Percentiles rank a stretch among this genome's conserved stretches.
Conservation (phyloP, 2,797 vertebrate genomes). For the Petrocephalus schoutedeni region DNA sequence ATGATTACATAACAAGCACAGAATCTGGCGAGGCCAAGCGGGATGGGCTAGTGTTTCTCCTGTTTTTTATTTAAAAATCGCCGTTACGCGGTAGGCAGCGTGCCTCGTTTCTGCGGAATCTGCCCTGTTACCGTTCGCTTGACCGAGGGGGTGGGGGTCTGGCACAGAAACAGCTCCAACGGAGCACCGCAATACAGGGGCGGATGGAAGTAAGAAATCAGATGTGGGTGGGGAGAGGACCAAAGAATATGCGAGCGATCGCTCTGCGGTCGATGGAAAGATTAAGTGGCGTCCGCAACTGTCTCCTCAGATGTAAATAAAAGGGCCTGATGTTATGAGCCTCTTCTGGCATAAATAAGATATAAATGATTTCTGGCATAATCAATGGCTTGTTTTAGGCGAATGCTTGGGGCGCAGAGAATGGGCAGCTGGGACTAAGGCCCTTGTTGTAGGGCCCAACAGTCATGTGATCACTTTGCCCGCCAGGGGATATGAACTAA, state of each 20-base stretch:
- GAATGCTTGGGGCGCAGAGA: neutral
- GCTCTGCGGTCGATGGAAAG: neutral
- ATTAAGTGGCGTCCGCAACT: neutral
- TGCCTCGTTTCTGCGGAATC: too few relatives aligned
- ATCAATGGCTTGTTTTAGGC: neutral
- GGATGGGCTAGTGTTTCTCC: too few relatives aligned
- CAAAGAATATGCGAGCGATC: neutral
- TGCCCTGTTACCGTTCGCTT: neutral
- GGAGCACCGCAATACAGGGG: neutral
- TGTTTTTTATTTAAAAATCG: too few relatives aligned
- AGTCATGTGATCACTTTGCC: neutral
- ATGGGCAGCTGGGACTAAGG: neutral
- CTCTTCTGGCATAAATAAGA: neutral
- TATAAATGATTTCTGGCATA: neutral
- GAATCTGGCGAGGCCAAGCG: neutral
- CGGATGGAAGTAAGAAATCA: neutral
- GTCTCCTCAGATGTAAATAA: neutral
- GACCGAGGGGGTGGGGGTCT: neutral
- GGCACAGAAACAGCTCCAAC: neutral
- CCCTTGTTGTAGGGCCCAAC: neutral
- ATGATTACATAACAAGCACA: neutral
- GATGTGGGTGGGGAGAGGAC: neutral
- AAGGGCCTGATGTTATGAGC: neutral
- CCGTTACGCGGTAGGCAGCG: too few relatives aligned
- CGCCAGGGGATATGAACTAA: neutral